Percentiles rank a stretch among this genome's conserved stretches.
Conservation (phyloP, 2,113 vertebrate species). For the Aptenodytes forsteri region DNA sequence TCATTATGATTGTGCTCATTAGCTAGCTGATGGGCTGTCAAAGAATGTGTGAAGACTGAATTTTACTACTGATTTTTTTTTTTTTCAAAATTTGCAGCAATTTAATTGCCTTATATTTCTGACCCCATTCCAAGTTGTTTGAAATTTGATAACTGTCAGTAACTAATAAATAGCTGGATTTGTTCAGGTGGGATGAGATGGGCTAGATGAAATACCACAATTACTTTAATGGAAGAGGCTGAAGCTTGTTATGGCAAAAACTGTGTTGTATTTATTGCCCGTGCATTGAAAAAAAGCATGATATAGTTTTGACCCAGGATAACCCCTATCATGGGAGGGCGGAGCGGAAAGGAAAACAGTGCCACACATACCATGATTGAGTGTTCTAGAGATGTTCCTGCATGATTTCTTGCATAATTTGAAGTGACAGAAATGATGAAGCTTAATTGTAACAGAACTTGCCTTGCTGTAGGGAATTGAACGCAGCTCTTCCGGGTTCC, state of each 20-base stretch:
- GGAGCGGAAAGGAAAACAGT: neutral
- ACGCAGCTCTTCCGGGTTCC: neutral
- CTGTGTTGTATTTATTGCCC: neutral
- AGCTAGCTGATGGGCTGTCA: neutral
- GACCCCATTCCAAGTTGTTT: neutral
- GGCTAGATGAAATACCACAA: neutral
- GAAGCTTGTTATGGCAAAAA: neutral
- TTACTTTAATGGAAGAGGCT: neutral
- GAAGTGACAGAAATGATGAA: neutral
- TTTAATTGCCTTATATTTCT: neutral
- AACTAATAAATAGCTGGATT: neutral
- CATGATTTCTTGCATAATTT: neutral
- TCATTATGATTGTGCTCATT: neutral
- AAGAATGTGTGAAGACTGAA: neutral
- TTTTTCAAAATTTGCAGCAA: neutral
- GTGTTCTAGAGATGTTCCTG: neutral
- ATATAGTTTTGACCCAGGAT: neutral
- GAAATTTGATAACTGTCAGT: neutral
- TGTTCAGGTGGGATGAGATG: neutral
- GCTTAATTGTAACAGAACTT: neutral
- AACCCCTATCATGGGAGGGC: neutral
- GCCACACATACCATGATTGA: rapidly evolving
- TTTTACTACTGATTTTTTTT: neutral
- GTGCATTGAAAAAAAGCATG: neutral
- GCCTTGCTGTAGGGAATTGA: neutral